Conservation (phyloP, 2,113 vertebrate genomes). For the Capreolus pygargus region DNA sequence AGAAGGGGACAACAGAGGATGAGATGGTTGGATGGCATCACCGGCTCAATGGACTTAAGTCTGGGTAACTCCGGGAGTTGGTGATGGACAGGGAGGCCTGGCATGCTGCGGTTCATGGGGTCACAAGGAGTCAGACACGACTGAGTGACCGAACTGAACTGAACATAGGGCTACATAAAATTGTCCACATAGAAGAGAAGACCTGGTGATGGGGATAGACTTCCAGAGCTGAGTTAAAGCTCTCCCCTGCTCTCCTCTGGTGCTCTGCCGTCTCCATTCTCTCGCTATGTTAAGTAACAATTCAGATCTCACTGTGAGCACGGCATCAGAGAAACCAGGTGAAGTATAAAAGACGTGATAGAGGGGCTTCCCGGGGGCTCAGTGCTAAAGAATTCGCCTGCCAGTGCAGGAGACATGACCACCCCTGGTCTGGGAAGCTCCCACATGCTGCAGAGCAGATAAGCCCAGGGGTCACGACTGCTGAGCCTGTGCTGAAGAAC, state of each 20-base stretch:
- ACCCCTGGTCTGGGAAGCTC: not conserved
- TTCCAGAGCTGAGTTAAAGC: not conserved
- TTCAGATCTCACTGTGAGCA: not conserved
- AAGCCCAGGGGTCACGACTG: not conserved
- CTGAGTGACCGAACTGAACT: too few relatives aligned
- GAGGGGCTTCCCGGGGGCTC: not conserved
- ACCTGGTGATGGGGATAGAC: not conserved
- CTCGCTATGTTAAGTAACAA: not conserved
- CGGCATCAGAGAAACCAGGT: not conserved
- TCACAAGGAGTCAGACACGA: too few relatives aligned
- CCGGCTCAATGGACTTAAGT: too few relatives aligned
- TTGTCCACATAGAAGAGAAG: not conserved
- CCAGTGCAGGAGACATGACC: not conserved
- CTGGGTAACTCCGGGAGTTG: too few relatives aligned
- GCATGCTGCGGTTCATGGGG: too few relatives aligned
- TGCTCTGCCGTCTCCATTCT: not conserved
- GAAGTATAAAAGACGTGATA: not conserved
- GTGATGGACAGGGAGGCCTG: too few relatives aligned
- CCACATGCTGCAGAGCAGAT: not conserved
- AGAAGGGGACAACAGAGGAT: too few relatives aligned
- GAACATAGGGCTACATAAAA: not conserved
- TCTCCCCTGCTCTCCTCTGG: not conserved
- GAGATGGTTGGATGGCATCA: too few relatives aligned
- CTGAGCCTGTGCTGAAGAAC: not conserved
- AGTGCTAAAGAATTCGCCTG: not conserved